Conservation (phyloP, 53 echinoderm and acorn worm species). For the Glandiceps talaboti region DNA sequence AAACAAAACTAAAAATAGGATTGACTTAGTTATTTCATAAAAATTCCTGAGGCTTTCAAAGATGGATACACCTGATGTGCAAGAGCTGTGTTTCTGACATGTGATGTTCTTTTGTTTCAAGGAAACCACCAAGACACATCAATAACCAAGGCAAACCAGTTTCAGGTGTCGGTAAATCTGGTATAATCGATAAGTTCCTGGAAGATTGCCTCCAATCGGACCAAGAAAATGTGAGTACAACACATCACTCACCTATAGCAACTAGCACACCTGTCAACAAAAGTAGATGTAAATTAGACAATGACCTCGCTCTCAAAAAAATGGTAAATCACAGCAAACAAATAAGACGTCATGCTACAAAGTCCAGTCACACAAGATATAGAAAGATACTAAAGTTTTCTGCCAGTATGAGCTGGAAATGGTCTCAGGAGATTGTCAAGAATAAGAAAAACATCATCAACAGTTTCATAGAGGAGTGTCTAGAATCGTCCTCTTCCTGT, state of each 20-base stretch:
- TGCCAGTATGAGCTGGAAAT: not conserved
- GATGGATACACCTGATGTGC: no score
- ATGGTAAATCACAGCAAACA: no score
- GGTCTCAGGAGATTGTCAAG: not conserved
- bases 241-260: not conserved
- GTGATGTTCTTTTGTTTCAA: not conserved
- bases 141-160: conserved; percentile 7
- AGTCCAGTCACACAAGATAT: not conserved
- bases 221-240: conserved; percentile 28
- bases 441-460: not conserved
- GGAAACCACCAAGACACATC: conserved; percentile 5
- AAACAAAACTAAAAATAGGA: no score
- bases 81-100: no score
- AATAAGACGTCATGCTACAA: no score
- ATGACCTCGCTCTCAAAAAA: not conserved
- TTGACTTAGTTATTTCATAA: no score
- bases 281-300: not conserved
- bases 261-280: not conserved
- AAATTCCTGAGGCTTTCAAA: no score
- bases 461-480: not conserved
- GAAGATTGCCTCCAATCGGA: conserved; percentile 53
- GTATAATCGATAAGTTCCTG: conserved; percentile 53
- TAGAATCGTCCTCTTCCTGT: not conserved
- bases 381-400: not conserved
- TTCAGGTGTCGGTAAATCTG: not conserved